These are phyloP conservation scores for Octomys mimax DNA, from an alignment of 2,797 vertebrate species.

Conservation along the genomic window DNA sequence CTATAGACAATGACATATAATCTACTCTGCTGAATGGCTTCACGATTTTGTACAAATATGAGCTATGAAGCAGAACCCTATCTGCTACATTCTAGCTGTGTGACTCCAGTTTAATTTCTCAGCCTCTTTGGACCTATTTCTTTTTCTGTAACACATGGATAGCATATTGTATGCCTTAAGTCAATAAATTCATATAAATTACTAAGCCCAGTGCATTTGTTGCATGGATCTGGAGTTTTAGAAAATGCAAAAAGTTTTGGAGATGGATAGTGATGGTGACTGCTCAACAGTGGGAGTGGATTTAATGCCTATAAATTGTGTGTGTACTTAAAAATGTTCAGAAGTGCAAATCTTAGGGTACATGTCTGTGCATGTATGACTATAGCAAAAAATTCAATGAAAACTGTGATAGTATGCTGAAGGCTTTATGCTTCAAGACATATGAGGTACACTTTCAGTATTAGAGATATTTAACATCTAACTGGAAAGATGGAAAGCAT, in stretches of 20 bases:
- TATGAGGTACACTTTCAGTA: neutral
- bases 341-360: neutral
- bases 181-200: neutral
- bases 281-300: neutral
- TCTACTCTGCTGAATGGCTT: neutral
- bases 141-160: constrained; percentile 11
- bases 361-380: neutral
- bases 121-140: neutral
- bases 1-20: neutral
- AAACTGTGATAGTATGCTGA: neutral
- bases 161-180: neutral
- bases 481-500: constrained; percentile 27
- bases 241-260: neutral
- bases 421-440: constrained; percentile 13
- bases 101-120: neutral
- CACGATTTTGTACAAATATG: neutral
- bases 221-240: neutral
- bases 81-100: neutral
- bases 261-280: neutral
- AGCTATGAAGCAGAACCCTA: neutral
- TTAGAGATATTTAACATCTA: neutral
- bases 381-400: neutral
- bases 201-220: neutral
- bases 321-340: neutral
- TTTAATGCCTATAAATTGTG: neutral